Evolutionary conservation across 2,113 vertebrate genomes (phyloP), one percentile per base, ranked within the genome.

Genomic region (Oreochromis tanganicae): DNA sequence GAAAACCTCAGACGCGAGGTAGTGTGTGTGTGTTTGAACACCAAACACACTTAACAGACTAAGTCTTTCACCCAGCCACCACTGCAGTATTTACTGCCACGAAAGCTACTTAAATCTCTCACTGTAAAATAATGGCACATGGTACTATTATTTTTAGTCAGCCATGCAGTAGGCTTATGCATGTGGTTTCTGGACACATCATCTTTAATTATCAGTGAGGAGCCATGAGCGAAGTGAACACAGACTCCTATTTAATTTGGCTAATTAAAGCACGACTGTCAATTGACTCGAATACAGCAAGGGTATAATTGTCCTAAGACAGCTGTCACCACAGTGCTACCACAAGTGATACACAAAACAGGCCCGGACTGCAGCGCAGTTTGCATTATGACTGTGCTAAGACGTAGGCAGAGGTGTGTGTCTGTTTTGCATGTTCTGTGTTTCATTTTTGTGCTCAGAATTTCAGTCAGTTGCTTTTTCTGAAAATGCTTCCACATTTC

Each of bases 221-320:
- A 86, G 79, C 85, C 82, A 81, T 50, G 68, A 92, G 92, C 19
- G 85, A 86, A 91, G 85, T 90, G 87, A 93, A 75, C 82, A 88
- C 54, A 83, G 86, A 88, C 82, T 91, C 57, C 84, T 82, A 87
- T 94, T 94, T 93, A 92, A 93, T 93, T 93, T 86, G 73, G 63
- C 80, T 93, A 94, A 94, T 95, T 95, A 96, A 93, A 93, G 91
- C 86, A 85, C 56, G 66, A 27, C 82, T 79, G 85, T 87, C 81
- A 87, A 95, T 90, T 93, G 93, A 93, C 80, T 93, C 21, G 5
- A 90, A 86, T 86, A 87, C 85, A 85, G 90, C 71, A 66, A 89
- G 87, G 93, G 85, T 94, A 84, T 95, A 93, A 95, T 95, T 93
- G 92, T 89, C 89, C 80, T 88, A 86, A 90, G 91, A 86, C 86